Evolutionary conservation across 1,140 invertebrate species (phyloP).

Genomic region (Popillia japonica): DNA sequence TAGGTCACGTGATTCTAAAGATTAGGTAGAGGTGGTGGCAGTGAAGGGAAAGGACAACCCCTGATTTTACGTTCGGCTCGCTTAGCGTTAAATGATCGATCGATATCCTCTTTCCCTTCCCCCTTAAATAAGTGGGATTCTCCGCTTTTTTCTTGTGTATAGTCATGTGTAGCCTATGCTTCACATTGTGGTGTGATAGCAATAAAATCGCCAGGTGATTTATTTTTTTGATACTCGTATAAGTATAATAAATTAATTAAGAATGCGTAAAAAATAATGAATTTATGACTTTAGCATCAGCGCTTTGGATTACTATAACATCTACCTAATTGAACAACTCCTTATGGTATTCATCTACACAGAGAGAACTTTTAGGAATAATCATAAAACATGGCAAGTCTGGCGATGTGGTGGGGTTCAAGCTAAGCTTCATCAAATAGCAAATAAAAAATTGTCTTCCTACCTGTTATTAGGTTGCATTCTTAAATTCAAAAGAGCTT

Average conservation of each 20-base stretch:
- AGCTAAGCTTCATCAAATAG: too few relatives aligned
- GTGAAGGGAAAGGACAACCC: background rate
- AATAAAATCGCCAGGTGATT: background rate
- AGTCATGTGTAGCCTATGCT: too few relatives aligned
- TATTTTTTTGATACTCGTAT: conserved; percentile 2
- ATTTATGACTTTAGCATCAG: background rate
- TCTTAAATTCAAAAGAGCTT: too few relatives aligned
- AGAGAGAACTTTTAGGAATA: too few relatives aligned
- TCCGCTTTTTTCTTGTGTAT: background rate
- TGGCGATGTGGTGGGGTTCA: too few relatives aligned
- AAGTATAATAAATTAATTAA: conserved; percentile 9
- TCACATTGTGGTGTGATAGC: background rate
- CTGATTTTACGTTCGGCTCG: conserved; percentile 11
- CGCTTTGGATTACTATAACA: too few relatives aligned
- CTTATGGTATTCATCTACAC: too few relatives aligned
- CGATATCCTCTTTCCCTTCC: too few relatives aligned
- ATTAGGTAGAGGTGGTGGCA: conserved; percentile 1
- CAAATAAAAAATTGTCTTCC: too few relatives aligned
- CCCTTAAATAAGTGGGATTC: background rate
- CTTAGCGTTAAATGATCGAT: conserved; percentile 10
- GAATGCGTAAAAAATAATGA: background rate
- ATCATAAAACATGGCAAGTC: too few relatives aligned
- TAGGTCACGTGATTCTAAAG: conserved; percentile 41
- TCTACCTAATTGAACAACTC: too few relatives aligned
- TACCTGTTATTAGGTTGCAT: too few relatives aligned